These are phyloP conservation scores for Scylla paramamosain DNA, from an alignment of 1,140 invertebrate species.

Conservation along the genomic window DNA sequence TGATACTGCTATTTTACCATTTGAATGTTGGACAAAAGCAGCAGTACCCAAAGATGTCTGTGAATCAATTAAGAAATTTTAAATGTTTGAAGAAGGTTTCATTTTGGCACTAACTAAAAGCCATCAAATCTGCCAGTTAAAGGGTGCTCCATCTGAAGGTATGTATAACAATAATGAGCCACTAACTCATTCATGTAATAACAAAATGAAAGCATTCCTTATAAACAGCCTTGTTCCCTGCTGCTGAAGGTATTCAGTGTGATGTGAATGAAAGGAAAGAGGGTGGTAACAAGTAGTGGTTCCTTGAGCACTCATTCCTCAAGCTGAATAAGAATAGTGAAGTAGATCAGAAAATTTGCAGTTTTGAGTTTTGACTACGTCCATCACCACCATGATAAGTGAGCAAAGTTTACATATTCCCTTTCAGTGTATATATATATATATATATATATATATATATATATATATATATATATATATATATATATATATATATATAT, in stretches of 20 bases:
- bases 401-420: slow-evolving; percentile 63
- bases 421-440: slow-evolving; percentile 4
- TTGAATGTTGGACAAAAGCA: background rate
- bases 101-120: slow-evolving; percentile 51
- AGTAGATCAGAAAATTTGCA: slow-evolving; percentile 46
- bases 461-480: slow-evolving; percentile 21
- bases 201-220: slow-evolving; percentile 60
- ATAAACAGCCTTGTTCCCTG: slow-evolving; percentile 42
- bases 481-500: slow-evolving; percentile 31
- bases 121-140: background rate
- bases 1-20: background rate
- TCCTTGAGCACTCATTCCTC: slow-evolving; percentile 64
- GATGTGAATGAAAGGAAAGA: slow-evolving; percentile 51
- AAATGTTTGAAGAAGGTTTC: background rate
- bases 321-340: slow-evolving; percentile 30
- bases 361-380: slow-evolving; percentile 59
- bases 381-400: slow-evolving; percentile 71
- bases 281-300: slow-evolving; percentile 67
- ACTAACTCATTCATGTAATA: slow-evolving; percentile 34
- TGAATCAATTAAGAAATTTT: background rate
- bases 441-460: too few species aligned
- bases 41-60: background rate
- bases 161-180: slow-evolving; percentile 41
- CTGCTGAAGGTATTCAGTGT: slow-evolving; percentile 38
- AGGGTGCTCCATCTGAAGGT: slow-evolving; percentile 62